Conservation (phyloP, 1,140 invertebrate genomes). For the Pachypsylla venusta region DNA sequence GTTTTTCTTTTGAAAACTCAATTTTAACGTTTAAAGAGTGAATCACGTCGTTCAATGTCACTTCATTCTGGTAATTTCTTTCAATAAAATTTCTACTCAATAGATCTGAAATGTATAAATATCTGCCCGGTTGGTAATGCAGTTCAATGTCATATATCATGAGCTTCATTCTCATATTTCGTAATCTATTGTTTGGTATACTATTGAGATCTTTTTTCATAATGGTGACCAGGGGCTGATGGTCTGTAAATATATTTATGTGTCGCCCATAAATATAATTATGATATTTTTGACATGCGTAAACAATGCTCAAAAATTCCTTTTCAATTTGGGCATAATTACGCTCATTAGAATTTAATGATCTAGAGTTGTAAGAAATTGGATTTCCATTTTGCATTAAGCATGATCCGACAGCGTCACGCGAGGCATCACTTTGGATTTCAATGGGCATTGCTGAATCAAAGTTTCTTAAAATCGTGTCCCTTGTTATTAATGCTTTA, state of each 20-base stretch:
- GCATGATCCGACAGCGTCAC: conserved; percentile 22
- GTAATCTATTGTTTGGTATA: too few relatives aligned
- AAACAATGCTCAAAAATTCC: too few relatives aligned
- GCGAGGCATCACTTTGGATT: conserved; percentile 27
- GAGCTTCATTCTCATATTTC: conserved; percentile 30
- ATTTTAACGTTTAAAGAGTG: too few relatives aligned
- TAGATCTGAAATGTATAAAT: conserved; percentile 26
- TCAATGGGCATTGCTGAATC: conserved; percentile 20
- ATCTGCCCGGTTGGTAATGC: conserved; percentile 23
- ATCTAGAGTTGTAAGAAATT: conserved; percentile 29
- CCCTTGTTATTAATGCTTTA: conserved; percentile 21
- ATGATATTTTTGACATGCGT: conserved; percentile 25
- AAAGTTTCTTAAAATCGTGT: conserved; percentile 21
- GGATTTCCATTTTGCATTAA: conserved; percentile 26
- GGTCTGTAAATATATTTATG: conserved; percentile 27
- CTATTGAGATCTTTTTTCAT: conserved; percentile 21
- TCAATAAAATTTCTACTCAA: too few relatives aligned
- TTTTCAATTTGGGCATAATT: conserved; percentile 28
- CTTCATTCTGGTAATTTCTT: too few relatives aligned
- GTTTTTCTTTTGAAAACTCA: too few relatives aligned
- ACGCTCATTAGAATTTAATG: conserved; percentile 25
- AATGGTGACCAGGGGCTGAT: conserved; percentile 28
- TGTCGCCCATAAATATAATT: conserved; percentile 24
- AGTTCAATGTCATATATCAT: conserved; percentile 28
- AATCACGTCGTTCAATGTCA: too few relatives aligned